phyloP scores from a whole-genome alignment of 2,888 invertebrate species.

The Drosophila buzzatii region DNA sequence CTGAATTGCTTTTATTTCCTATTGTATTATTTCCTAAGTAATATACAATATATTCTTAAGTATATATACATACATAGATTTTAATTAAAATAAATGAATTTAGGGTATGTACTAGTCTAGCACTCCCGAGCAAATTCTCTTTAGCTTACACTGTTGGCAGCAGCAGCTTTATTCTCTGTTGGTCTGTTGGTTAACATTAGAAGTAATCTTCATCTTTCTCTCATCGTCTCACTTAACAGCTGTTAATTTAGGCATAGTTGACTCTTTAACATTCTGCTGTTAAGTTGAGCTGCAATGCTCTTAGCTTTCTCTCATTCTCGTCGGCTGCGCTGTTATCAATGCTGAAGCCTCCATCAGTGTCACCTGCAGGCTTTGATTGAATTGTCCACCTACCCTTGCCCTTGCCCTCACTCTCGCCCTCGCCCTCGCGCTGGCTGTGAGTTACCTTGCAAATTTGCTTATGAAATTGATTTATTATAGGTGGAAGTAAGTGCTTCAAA shows the following conservation, averaged over 20 bases:
- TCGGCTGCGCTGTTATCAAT: not conserved
- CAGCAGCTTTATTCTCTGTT: too few species aligned
- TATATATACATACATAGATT: too few species aligned
- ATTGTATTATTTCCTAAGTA: too few species aligned
- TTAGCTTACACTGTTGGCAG: too few species aligned
- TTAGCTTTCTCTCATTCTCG: not conserved
- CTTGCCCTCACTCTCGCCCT: not conserved
- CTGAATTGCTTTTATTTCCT: too few species aligned
- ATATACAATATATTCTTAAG: too few species aligned
- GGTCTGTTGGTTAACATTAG: not conserved
- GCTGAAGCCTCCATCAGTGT: constrained; percentile 10
- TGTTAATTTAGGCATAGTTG: too few species aligned
- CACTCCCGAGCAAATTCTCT: too few species aligned
- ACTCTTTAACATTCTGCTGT: constrained; percentile 1
- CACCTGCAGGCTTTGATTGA: constrained; percentile 47
- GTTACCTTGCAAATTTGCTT: constrained; percentile 43
- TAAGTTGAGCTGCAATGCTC: not conserved
- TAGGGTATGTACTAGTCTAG: too few species aligned
- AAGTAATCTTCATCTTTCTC: not conserved
- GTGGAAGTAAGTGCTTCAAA: constrained; percentile 78
- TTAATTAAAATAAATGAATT: too few species aligned
- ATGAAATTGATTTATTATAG: constrained; percentile 68
- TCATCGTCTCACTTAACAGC: not conserved
- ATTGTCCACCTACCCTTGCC: constrained; percentile 38
- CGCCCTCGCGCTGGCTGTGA: not conserved